phyloP scores from a whole-genome alignment of 2,888 invertebrate species.

The Rhagonycha lutea region DNA sequence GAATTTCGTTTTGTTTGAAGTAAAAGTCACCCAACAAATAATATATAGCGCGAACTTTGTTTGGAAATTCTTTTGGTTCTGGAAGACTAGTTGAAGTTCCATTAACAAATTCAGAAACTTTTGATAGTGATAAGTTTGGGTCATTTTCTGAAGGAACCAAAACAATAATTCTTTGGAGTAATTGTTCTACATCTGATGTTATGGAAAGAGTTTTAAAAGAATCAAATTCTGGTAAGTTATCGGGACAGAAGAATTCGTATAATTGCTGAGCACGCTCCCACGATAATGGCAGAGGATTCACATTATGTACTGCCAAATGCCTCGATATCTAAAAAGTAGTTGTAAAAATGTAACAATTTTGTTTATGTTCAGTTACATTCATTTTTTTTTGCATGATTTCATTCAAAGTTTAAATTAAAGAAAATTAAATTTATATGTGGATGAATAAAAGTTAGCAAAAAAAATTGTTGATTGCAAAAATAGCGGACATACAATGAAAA shows the following conservation, averaged over 20 bases:
- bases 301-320: slow-evolving; percentile 77
- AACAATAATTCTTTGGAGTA: slow-evolving; percentile 71
- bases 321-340: slow-evolving; percentile 54
- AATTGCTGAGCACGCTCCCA: slow-evolving; percentile 77
- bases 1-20: slow-evolving; percentile 83
- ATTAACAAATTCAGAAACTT: slow-evolving; percentile 70
- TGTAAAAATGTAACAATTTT: background rate
- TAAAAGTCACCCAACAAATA: slow-evolving; percentile 92
- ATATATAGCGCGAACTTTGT: slow-evolving; percentile 69
- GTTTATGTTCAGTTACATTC: too few species aligned
- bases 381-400: too few species aligned
- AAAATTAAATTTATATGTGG: too few species aligned
- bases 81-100: slow-evolving; percentile 60
- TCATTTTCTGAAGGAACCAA: slow-evolving; percentile 72
- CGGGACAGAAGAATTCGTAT: slow-evolving; percentile 81
- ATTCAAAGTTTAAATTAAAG: too few species aligned
- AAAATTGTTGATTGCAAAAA: too few species aligned
- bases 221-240: slow-evolving; percentile 80
- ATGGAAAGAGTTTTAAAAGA: slow-evolving; percentile 75
- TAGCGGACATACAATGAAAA: too few species aligned
- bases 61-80: slow-evolving; percentile 48
- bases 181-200: slow-evolving; percentile 77
- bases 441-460: too few species aligned
- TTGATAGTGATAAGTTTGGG: slow-evolving; percentile 64
- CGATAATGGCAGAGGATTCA: slow-evolving; percentile 67